Evolutionary conservation across 2,797 vertebrate species (phyloP).

Genomic region (Enoplosus armatus): DNA sequence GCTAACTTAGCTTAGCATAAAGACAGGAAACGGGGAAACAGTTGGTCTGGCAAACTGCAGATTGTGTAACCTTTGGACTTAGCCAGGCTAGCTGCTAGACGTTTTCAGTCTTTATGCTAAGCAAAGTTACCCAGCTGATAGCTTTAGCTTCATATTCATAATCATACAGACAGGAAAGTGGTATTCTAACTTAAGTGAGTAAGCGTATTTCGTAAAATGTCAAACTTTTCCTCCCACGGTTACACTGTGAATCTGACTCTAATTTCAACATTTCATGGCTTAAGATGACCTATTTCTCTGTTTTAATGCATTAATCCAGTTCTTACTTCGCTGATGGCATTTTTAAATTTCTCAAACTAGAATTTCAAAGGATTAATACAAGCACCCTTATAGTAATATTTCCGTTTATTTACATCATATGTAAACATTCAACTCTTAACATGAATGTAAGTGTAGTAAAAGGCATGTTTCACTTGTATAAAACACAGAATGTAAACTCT

Average conservation of each 20-base stretch:
- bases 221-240: neutral
- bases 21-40: neutral
- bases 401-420: slow-evolving; percentile 81
- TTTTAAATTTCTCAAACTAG: neutral
- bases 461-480: slow-evolving; percentile 84
- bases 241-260: neutral
- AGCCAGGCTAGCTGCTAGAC: neutral
- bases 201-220: neutral
- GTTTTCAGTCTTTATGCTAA: neutral
- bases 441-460: slow-evolving; percentile 82
- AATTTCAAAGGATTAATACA: neutral
- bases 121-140: neutral
- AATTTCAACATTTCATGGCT: neutral
- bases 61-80: neutral
- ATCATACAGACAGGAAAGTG: neutral
- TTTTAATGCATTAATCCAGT: neutral
- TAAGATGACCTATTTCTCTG: neutral
- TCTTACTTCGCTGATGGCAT: neutral
- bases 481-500: slow-evolving; percentile 82
- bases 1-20: slow-evolving; percentile 2
- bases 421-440: slow-evolving; percentile 85
- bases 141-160: neutral
- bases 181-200: neutral
- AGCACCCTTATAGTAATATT: slow-evolving; percentile 58
- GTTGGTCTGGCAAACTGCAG: neutral